Conservation (phyloP, 2,888 invertebrate genomes). For the Melinaea menophilus region DNA sequence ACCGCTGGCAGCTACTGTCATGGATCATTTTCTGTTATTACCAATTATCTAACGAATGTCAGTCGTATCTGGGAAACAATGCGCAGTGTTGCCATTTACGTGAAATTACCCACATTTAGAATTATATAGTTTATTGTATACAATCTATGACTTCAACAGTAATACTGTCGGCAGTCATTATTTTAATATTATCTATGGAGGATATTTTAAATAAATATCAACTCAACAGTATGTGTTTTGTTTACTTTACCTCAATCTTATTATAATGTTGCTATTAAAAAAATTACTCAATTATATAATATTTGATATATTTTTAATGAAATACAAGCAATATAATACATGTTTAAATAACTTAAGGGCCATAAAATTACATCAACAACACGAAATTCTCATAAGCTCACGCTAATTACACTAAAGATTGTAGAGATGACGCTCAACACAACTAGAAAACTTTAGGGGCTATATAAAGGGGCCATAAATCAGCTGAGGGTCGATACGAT, state of each 20-base stretch:
- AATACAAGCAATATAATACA: constrained; percentile 6
- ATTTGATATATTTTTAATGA: constrained; percentile 4
- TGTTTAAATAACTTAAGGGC: constrained; percentile 17
- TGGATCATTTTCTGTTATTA: constrained; percentile 73
- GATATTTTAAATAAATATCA: too few relatives aligned
- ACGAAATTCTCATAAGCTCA: constrained; percentile 55
- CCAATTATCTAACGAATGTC: constrained; percentile 64
- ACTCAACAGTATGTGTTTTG: too few relatives aligned
- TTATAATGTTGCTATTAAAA: neutral
- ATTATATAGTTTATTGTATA: neutral
- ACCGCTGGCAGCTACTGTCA: constrained; percentile 71
- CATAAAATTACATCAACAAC: constrained; percentile 38
- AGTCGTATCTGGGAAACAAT: constrained; percentile 51
- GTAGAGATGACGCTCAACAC: constrained; percentile 54
- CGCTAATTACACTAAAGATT: constrained; percentile 66
- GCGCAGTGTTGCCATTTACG: constrained; percentile 48
- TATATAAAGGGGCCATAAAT: constrained; percentile 70
- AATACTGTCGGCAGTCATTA: too few relatives aligned
- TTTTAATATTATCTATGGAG: too few relatives aligned
- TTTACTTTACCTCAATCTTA: too few relatives aligned
- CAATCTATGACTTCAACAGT: too few relatives aligned
- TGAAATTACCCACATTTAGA: constrained; percentile 32
- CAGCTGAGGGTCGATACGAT: constrained; percentile 62
- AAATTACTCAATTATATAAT: constrained; percentile 1
- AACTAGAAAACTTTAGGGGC: constrained; percentile 73